A percentile compares a stretch with the other conserved stretches of the same genome.
These are phyloP conservation scores for Priocnemis perturbator DNA, from an alignment of 2,888 invertebrate genomes.

Conservation along the genomic window DNA sequence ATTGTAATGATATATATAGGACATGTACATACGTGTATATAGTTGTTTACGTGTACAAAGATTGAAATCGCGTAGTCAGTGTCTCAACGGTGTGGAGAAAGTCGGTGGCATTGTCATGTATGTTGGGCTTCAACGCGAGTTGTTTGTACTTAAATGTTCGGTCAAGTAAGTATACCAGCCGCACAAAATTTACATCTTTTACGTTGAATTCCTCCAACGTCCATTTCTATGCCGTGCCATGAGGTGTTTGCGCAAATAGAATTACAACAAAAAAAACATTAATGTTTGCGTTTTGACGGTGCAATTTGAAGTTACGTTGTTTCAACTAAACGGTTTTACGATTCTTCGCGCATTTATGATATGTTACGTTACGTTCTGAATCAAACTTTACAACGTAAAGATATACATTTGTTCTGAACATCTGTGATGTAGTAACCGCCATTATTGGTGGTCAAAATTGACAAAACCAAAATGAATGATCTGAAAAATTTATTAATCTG, in stretches of 20 bases:
- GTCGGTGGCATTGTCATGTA: neutral
- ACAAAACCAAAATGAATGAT: neutral
- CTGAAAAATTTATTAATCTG: neutral
- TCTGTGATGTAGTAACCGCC: neutral
- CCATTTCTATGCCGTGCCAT: no score
- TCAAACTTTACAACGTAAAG: neutral
- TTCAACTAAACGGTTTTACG: neutral
- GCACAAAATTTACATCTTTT: neutral
- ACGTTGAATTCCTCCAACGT: no score
- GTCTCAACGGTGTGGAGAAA: neutral
- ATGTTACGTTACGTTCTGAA: no score
- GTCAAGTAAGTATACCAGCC: slow-evolving; percentile 1
- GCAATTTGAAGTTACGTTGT: neutral
- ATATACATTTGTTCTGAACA: neutral
- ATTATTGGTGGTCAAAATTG: no score
- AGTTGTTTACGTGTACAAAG: slow-evolving; percentile 20
- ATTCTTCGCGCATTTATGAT: neutral
- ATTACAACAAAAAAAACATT: no score
- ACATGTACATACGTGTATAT: slow-evolving; percentile 48
- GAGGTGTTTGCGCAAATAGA: no score
- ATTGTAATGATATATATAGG: slow-evolving; percentile 19
- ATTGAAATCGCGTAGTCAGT: neutral
- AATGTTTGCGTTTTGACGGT: neutral
- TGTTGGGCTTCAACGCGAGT: neutral
- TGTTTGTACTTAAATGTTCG: slow-evolving; percentile 6